These are phyloP conservation scores for Drosophila santomea DNA, from an alignment of 1,140 invertebrate species.

Conservation along the genomic window DNA sequence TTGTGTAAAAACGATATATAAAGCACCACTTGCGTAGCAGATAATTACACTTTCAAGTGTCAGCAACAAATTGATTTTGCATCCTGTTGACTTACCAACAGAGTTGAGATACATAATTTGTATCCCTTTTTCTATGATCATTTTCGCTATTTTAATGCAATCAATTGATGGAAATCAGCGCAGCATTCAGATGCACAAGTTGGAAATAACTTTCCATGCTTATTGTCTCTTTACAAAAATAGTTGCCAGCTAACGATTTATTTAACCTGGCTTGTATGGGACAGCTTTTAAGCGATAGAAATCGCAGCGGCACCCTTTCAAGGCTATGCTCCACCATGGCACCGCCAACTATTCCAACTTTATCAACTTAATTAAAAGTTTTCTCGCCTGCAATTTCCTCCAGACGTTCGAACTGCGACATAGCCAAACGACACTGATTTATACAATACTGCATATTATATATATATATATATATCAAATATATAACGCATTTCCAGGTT, in stretches of 20 bases:
- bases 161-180: no score
- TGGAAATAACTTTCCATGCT: background rate
- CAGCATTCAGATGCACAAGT: no score
- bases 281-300: slow-evolving; percentile 13
- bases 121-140: no score
- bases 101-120: no score
- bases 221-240: background rate
- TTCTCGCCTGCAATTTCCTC: slow-evolving; percentile 69
- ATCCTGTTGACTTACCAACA: no score
- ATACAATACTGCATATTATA: background rate
- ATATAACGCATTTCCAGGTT: slow-evolving; percentile 43
- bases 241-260: background rate
- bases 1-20: no score
- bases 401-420: slow-evolving; percentile 3
- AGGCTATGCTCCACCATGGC: background rate
- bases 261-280: background rate
- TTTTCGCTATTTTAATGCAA: no score
- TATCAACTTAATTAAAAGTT: slow-evolving; percentile 81
- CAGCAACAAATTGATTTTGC: no score
- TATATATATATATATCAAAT: background rate
- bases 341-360: slow-evolving; percentile 31
- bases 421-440: background rate
- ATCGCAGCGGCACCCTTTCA: slow-evolving; percentile 1
- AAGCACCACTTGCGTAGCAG: no score
- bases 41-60: no score